Base-by-base conservation (phyloP, 2,113 vertebrate genomes). In the Ramphastos sulfuratus region DNA sequence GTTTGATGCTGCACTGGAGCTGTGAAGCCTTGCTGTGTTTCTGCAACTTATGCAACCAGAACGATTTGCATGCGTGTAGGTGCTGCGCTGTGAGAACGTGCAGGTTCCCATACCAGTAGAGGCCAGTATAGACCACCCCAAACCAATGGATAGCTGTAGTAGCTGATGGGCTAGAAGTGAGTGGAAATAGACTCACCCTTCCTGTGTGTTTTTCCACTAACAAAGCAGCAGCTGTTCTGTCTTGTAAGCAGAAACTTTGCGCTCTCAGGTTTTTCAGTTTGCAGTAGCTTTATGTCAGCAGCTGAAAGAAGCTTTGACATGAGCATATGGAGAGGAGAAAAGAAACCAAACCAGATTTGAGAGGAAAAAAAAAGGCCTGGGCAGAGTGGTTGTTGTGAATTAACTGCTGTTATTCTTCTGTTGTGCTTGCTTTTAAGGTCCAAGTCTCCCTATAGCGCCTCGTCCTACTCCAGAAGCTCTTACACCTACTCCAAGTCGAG, bases 401-500 rank as follows among this genome's bases (percentile, higher is more conserved):
- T 97, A 97, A 95, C 85, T 95, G 90, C 93, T 16, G 96, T 70
- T 90, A 18, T 96, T 80, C 65, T 69, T 84, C 85, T 96, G 33
- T 95, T 94, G n/a, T 95, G 89, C 96, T 60, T 96, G 92, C 95
- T 87, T 96, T 96, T 35, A 97, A 99, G 99, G 96, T 99, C 99
- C 67, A 99, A 99, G 96, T 99, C 99, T 76, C 99, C 99, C 13
- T 98, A 98, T 88, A 98, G 98, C 59, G 98, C 97, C 85, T 99
- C 99, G 3, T 98, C 98, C 16, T 98, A 98, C 96, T 99, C 98
- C 61, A 97, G 97, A 92, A 99, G 98, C 78, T 98, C 98, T 0
- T 98, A 98, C 17, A 99, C 99, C n/a, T 99, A 99, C 31, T 98
- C 98, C 78, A 98, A 98, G 91, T 99, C 99, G 16, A 98, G 99